phyloP scores from a whole-genome alignment of 1,140 invertebrate genomes.

The Tetramorium parvispinum region DNA sequence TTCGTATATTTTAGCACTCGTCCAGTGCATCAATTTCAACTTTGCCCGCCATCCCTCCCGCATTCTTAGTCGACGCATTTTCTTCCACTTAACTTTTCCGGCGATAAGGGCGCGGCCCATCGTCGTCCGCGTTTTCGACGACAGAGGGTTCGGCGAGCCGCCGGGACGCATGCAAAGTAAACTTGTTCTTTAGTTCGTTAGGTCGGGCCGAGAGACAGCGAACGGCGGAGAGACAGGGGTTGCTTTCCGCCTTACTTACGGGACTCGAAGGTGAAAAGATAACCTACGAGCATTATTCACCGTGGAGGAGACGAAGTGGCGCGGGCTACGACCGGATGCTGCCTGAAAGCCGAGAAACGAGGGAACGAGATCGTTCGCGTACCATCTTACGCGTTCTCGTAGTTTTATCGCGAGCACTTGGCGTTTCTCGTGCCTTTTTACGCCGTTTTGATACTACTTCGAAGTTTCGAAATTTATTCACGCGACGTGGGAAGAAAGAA shows the following conservation, averaged over 20 bases:
- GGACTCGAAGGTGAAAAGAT: conserved; percentile 83
- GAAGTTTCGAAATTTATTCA: conserved; percentile 45
- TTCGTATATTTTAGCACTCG: conserved; percentile 61
- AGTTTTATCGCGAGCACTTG: conserved; percentile 52
- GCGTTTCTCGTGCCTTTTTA: conserved; percentile 34
- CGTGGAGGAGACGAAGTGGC: conserved; percentile 38
- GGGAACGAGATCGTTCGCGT: conserved; percentile 36
- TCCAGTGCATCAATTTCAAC: conserved; percentile 83
- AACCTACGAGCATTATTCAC: conserved; percentile 84
- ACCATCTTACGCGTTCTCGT: conserved; percentile 21
- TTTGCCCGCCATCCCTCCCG: conserved; percentile 63
- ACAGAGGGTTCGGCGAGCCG: conserved; percentile 56
- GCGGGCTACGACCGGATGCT: conserved; percentile 48
- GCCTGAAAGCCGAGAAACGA: conserved; percentile 32
- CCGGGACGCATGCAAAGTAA: conserved; percentile 75
- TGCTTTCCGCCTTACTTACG: conserved; percentile 79
- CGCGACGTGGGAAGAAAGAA: neutral
- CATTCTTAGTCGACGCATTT: conserved; percentile 80
- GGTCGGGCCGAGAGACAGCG: conserved; percentile 48
- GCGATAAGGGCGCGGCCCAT: conserved; percentile 78
- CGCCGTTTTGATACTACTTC: conserved; percentile 8
- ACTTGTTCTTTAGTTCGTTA: conserved; percentile 85
- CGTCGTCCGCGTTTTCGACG: conserved; percentile 46
- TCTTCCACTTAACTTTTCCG: conserved; percentile 84
- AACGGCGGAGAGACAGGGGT: conserved; percentile 46